Conservation (phyloP, 2,888 invertebrate species). For the Stenurella melanura region DNA sequence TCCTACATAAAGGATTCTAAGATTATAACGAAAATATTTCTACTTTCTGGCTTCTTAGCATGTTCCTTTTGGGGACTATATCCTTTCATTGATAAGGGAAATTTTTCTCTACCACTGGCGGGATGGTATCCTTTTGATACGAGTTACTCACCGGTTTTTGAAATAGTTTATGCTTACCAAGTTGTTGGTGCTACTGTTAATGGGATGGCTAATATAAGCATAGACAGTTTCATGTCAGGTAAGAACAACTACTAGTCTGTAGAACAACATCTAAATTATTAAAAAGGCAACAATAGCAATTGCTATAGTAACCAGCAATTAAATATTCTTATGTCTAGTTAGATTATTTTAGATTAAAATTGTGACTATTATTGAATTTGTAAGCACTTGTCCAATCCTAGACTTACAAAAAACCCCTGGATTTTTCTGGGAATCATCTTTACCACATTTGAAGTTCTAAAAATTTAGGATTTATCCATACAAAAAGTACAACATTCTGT, state of each 20-base stretch:
- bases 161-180: slow-evolving; percentile 74
- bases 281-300: no score
- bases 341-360: no score
- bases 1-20: slow-evolving; percentile 56
- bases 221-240: slow-evolving; percentile 65
- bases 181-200: slow-evolving; percentile 72
- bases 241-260: slow-evolving; percentile 58
- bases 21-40: slow-evolving; percentile 59
- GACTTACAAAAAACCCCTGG: no score
- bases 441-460: no score
- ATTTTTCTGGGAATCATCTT: no score
- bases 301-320: no score
- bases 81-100: slow-evolving; percentile 62
- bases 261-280: no score
- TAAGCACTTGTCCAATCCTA: no score
- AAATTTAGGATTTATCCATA: no score
- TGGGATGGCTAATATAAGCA: slow-evolving; percentile 74
- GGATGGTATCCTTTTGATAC: slow-evolving; percentile 74
- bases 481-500: no score
- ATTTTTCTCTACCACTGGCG: slow-evolving; percentile 58
- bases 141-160: slow-evolving; percentile 71
- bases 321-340: no score
- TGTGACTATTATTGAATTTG: no score
- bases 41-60: slow-evolving; percentile 60
- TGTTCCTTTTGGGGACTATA: slow-evolving; percentile 52